phyloP scores from a whole-genome alignment of 2,888 invertebrate genomes.

The Drosophila rubida region DNA sequence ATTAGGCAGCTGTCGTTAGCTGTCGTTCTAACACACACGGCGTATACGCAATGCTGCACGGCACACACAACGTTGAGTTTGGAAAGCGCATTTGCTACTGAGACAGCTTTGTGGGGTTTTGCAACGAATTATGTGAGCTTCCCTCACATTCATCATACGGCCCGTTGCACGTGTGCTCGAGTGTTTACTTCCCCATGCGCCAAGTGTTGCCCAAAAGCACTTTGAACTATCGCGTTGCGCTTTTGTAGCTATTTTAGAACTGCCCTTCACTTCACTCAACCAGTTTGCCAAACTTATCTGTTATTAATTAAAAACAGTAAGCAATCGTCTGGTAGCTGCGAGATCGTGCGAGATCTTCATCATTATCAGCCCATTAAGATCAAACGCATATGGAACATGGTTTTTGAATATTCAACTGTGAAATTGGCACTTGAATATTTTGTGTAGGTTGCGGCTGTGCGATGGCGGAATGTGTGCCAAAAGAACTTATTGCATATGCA shows the following conservation, averaged over 20 bases:
- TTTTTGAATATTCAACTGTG: constrained; percentile 3
- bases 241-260: background rate
- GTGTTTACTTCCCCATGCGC: constrained; percentile 3
- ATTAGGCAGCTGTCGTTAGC: constrained; percentile 65
- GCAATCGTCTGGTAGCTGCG: background rate
- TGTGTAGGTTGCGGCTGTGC: constrained; percentile 20
- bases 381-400: constrained; percentile 14
- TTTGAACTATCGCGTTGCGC: constrained; percentile 9
- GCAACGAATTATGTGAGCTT: constrained; percentile 3
- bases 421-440: constrained; percentile 13
- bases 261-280: background rate
- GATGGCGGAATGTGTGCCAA: constrained; percentile 30
- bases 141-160: constrained; percentile 14
- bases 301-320: background rate
- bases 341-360: background rate
- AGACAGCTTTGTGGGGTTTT: background rate
- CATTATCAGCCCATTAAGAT: constrained; percentile 43
- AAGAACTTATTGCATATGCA: constrained; percentile 23
- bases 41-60: constrained; percentile 42
- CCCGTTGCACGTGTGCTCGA: constrained; percentile 15
- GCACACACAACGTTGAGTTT: background rate
- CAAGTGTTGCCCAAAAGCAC: constrained; percentile 6
- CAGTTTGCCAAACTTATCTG: background rate
- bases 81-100: constrained; percentile 20
- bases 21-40: constrained; percentile 20